Evolutionary conservation across 2,113 vertebrate species (phyloP).

Genomic region (Oxyruncus cristatus): DNA sequence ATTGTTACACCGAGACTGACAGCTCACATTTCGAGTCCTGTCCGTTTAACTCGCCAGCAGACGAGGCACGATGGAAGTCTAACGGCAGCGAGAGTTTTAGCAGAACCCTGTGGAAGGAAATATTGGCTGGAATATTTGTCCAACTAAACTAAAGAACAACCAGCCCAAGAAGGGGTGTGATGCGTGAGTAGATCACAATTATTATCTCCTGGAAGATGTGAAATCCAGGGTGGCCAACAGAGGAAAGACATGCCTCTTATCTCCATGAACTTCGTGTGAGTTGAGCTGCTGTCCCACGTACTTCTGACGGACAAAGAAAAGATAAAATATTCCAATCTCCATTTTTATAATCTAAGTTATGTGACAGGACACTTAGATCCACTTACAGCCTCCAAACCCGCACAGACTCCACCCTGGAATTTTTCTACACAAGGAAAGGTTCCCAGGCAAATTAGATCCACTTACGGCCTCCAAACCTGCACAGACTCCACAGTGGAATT

Average conservation of each 20-base stretch:
- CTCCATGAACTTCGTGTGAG: rapidly evolving
- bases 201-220: background rate
- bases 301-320: background rate
- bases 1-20: background rate
- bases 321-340: background rate
- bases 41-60: background rate
- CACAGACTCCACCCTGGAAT: background rate
- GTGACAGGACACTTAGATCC: rapidly evolving
- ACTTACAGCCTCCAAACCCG: background rate
- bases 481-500: background rate
- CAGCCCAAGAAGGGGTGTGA: background rate
- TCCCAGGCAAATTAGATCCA: too few relatives aligned
- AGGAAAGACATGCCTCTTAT: background rate
- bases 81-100: background rate
- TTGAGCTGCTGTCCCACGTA: background rate
- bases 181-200: background rate
- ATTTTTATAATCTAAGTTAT: background rate
- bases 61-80: background rate
- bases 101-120: background rate
- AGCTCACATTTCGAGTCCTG: background rate
- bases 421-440: rapidly evolving
- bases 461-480: background rate
- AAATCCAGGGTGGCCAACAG: background rate
- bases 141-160: background rate
- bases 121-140: background rate